Base-by-base conservation (phyloP, 2,113 vertebrate species). In the Ariopsis seemanni region DNA sequence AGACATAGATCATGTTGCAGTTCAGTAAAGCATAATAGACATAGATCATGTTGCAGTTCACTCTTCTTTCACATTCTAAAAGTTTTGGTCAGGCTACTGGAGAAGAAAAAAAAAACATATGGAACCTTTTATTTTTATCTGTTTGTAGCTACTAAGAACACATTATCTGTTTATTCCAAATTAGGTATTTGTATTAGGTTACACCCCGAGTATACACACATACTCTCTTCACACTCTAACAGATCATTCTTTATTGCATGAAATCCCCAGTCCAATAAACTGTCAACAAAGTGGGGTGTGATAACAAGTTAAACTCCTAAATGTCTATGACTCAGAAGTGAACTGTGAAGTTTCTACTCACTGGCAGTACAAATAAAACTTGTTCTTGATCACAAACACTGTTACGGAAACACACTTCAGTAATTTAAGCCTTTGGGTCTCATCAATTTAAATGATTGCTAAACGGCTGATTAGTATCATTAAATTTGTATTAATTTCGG, bases 331-430 rank as follows among this genome's bases (percentile, higher is more conserved):
- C 22, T 58, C 52, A 18, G 6, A 58, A 53, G 58, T 72, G 22
- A 72, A 60, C 85, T 72, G 53, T 60, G 78, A 86, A 82, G 27
- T 82, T 60, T 87, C 65, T 69, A 81, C 86, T 87, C 9, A 75
- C 57, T 83, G 69, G 18, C 67, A 83, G 78, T 60, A 62, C 65
- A 80, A 74, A 72, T 82, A 62, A 82, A 82, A 69, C 50, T 27
- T 30, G 57, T 14, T 53, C 69, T 25, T 75, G 42, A 80, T 86
- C 77, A 27, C 34, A 62, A 74, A 74, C 34, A 7, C 53, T 6
- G 25, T 69, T 58, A 58, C 22, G 62, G 42, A 27, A 79, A 42
- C 17, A 7, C 20, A 53, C 50, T 57, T 86, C n/a, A 42, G 20
- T 57, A n/a, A 52, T 60, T 74, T 72, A 48, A 52, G 67, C 65